Percentiles rank a stretch among this genome's conserved stretches.
phyloP scores from a whole-genome alignment of 2,797 vertebrate genomes.

The Takifugu rubripes region DNA sequence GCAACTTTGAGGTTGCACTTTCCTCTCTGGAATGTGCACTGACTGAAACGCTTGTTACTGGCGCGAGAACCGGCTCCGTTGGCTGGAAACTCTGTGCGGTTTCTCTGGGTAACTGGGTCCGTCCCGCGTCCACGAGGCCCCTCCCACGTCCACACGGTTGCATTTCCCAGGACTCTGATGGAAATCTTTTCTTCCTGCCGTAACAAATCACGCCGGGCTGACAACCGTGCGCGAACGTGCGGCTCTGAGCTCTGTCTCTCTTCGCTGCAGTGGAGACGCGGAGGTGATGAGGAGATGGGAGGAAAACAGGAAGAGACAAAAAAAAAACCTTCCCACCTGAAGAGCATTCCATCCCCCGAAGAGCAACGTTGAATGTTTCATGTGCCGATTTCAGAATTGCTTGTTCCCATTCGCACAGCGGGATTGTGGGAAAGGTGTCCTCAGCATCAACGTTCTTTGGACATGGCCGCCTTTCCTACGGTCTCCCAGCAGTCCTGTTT shows the following conservation, averaged over 20 bases:
- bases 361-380: constrained; percentile 44
- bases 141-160: constrained; percentile 23
- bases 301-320: constrained; percentile 19
- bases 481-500: constrained; percentile 39
- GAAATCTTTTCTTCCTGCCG: constrained; percentile 53
- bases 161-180: constrained; percentile 66
- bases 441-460: constrained; percentile 15
- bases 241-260: constrained; percentile 12
- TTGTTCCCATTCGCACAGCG: constrained; percentile 12
- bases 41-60: too few relatives aligned
- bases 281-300: constrained; percentile 13
- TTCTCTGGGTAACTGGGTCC: constrained; percentile 45
- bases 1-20: not conserved
- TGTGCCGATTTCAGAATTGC: constrained; percentile 21
- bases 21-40: constrained; percentile 1
- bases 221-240: constrained; percentile 30
- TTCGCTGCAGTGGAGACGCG: constrained; percentile 15
- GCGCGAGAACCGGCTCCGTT: too few relatives aligned
- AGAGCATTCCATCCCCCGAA: constrained; percentile 27
- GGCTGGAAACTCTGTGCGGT: not conserved
- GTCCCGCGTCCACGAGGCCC: constrained; percentile 13
- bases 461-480: constrained; percentile 13
- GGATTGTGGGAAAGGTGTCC: constrained; percentile 20
- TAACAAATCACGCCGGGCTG: constrained; percentile 54
- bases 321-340: constrained; percentile 27